Percentiles rank a stretch among this genome's conserved stretches.
Evolutionary conservation across 2,797 vertebrate species (phyloP).

Genomic region (Cirrhinus molitorella): DNA sequence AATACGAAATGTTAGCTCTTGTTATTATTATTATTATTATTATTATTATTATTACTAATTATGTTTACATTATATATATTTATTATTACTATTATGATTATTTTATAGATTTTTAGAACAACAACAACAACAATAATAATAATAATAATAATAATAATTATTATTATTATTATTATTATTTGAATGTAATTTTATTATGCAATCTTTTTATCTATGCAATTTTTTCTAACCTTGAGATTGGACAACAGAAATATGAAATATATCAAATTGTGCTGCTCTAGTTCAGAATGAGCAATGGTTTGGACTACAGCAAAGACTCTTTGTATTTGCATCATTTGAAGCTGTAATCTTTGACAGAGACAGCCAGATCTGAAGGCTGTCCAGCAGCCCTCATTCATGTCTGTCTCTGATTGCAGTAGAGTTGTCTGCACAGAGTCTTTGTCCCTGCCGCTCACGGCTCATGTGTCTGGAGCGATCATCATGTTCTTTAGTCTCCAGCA

Average conservation of each 20-base stretch:
- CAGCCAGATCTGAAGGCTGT: neutral
- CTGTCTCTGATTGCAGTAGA: conserved; percentile 6
- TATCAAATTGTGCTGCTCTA: neutral
- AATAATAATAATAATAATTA: too few species aligned
- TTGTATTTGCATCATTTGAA: conserved; percentile 23
- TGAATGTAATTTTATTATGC: too few species aligned
- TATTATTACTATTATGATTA: too few species aligned
- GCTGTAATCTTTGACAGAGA: neutral
- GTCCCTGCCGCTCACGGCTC: conserved; percentile 9
- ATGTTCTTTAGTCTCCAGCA: conserved; percentile 2
- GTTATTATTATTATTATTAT: too few species aligned
- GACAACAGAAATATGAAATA: neutral
- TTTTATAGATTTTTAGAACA: neutral
- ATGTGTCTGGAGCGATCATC: conserved; percentile 20
- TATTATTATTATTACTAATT: too few species aligned
- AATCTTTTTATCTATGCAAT: neutral
- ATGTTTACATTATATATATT: neutral
- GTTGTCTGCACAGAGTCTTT: conserved; percentile 21
- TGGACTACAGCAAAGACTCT: neutral
- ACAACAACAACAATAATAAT: too few species aligned
- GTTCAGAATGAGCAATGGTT: neutral
- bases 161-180: too few species aligned
- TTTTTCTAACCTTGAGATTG: neutral
- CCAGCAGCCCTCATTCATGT: neutral
- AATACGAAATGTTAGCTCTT: too few species aligned